Evolutionary conservation across 1,140 invertebrate genomes (phyloP), one percentile per base, ranked within the genome.

Genomic region (Dendroctonus ponderosae): DNA sequence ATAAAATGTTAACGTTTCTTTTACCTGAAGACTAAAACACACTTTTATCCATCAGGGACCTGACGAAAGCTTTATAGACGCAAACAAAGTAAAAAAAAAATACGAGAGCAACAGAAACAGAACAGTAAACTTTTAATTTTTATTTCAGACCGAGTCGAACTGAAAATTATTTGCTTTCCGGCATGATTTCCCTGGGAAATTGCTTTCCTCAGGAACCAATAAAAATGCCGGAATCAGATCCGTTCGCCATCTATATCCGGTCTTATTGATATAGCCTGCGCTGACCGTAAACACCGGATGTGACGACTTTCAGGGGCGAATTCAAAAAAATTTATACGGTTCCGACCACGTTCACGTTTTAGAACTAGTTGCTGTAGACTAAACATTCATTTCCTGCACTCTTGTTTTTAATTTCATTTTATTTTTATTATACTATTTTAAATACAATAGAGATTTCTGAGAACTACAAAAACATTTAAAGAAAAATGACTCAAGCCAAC

Each of bases 141-240:
- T 66, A 66, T 66, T 60, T 66, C 57, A 40, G 37, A 42, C 42
- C 38, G 57, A 66, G 54, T 50, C 56, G 64, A 66, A 66, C 56
- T 44, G 57, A 60, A 66, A 66, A 66, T 59, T 66, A 66, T 66
- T 66, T 66, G 56, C 64, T 66, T 58, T 66, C 64, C 64, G 59
- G 59, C 37, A 67, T 67, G 66, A 67, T 67, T 67, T 67, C 66
- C 58, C 66, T 62, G 66, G 63, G 52, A 67, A 66, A 66, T 66
- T 66, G 46, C 64, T 59, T 59, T 59, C 49, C 64, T 62, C 50
- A 37, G 68, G 50, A 62, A 50, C 66, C 66, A 65, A 71, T 74
- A 74, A 74, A 74, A 72, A 68, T 57, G 68, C 64, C 67, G 60
- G 73, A 75, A 75, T 74, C 74, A 75, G 70, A 73, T 74, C 71